Evolutionary conservation across 1,140 invertebrate genomes (phyloP), one percentile per base, ranked within the genome.

Genomic region (Armadillidium nasatum): DNA sequence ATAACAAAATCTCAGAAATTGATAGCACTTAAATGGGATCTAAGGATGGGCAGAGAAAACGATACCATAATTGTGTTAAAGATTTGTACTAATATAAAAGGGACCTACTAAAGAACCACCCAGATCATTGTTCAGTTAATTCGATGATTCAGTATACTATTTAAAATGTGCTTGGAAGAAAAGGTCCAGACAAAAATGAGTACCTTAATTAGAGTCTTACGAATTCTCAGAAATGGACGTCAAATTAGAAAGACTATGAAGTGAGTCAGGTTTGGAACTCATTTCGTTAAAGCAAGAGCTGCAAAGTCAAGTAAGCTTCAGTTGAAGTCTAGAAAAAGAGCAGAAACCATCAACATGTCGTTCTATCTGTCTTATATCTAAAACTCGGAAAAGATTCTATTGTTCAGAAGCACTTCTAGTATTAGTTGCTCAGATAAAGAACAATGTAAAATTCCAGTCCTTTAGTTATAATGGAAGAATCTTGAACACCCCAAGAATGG

Each of bases 21-120:
- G 79, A 45, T 80, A 77, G 79, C 79, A 11, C 73, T 80, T 10
- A 78, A 78, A 44, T 80, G 79, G 79, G 75, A 80, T 23, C 74
- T 80, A 3, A 78, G 74, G 76, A 74, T 21, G 74, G 70, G 76
- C 75, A 44, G 7, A 4, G 19, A 60, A 4, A 60, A 60, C 19
- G 50, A 60, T 15, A 60, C 50, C 0, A 60, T 60, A 3, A 60
- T 60, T 60, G 50, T 60, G 50, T 60, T 60, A 60, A 60, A 19
- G 11, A 60, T 7, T 60, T 60, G 50, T 60, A 60, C 11, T 15
- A 7, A 3, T 15, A 13, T 13, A 60, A 60, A 60, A 60, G 19
- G 50, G 50, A 60, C 3, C 15, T 13, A 23, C 68, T 7, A 50
- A 74, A 13, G 78, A 79, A 7, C 72, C 72, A 76, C 71, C 7